Conservation (phyloP, 2,888 invertebrate species). For the Maniola hyperantus region DNA sequence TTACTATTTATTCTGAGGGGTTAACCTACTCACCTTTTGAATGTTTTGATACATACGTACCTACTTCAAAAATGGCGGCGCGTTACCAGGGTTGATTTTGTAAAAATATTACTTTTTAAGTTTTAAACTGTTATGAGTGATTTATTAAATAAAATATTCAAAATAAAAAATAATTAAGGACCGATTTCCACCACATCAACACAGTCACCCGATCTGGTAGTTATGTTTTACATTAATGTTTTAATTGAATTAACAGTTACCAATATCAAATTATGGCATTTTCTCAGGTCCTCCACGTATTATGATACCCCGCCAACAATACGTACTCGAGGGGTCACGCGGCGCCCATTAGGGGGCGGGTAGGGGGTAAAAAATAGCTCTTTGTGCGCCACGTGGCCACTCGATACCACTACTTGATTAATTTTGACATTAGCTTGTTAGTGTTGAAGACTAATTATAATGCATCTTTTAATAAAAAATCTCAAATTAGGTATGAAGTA, state of each 20-base stretch:
- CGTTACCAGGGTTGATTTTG: too few relatives aligned
- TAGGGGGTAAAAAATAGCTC: constrained; percentile 56
- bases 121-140: too few relatives aligned
- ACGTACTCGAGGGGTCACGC: constrained; percentile 64
- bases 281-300: constrained; percentile 37
- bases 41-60: too few relatives aligned
- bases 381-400: constrained; percentile 65
- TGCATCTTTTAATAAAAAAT: constrained; percentile 2
- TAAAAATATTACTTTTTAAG: too few relatives aligned
- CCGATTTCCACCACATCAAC: too few relatives aligned
- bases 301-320: constrained; percentile 51
- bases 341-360: constrained; percentile 64
- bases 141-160: too few relatives aligned
- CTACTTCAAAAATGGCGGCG: too few relatives aligned
- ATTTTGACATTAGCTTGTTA: constrained; percentile 70
- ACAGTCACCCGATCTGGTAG: neutral
- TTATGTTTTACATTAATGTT: constrained; percentile 1
- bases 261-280: constrained; percentile 41
- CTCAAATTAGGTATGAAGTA: neutral
- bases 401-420: constrained; percentile 73
- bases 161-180: too few relatives aligned
- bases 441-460: constrained; percentile 48
- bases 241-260: constrained; percentile 34
- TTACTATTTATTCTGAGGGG: too few relatives aligned
- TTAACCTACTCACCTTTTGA: too few relatives aligned